Percentiles rank a stretch among this genome's conserved stretches.
Evolutionary conservation across 2,797 vertebrate genomes (phyloP).

Genomic region (Coranthus polyacanthus): DNA sequence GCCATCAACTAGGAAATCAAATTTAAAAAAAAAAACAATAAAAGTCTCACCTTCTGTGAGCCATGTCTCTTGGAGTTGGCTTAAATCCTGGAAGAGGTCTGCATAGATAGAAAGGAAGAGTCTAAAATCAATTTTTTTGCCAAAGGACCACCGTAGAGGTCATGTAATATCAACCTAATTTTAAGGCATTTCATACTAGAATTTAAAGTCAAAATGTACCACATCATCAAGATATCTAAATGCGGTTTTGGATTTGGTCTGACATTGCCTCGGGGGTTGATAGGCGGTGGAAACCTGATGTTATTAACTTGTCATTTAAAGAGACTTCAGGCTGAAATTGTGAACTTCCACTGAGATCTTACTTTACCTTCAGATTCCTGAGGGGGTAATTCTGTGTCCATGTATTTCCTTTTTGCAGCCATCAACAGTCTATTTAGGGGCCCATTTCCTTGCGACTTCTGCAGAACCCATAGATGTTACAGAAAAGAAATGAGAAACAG

Average conservation of each 20-base stretch:
- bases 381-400: conserved; percentile 91
- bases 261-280: conserved; percentile 7
- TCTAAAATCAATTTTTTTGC: neutral
- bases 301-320: conserved; percentile 45
- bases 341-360: conserved; percentile 23
- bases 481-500: conserved; percentile 62
- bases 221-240: neutral
- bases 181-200: neutral
- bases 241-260: conserved; percentile 9
- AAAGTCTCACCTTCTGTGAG: conserved; percentile 93
- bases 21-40: conserved; percentile 29
- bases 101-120: conserved; percentile 51
- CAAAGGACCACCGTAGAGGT: neutral
- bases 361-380: conserved; percentile 95
- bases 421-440: conserved; percentile 88
- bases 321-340: conserved; percentile 22
- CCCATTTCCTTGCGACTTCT: conserved; percentile 93
- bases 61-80: conserved; percentile 97
- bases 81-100: conserved; percentile 99
- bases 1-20: conserved; percentile 18
- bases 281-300: conserved; percentile 8
- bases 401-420: conserved; percentile 89
- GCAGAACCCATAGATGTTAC: conserved; percentile 73
- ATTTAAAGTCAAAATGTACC: neutral
- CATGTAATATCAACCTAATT: neutral